Base-by-base conservation (phyloP, 2,113 vertebrate genomes). In the Crotophaga sulcirostris region DNA sequence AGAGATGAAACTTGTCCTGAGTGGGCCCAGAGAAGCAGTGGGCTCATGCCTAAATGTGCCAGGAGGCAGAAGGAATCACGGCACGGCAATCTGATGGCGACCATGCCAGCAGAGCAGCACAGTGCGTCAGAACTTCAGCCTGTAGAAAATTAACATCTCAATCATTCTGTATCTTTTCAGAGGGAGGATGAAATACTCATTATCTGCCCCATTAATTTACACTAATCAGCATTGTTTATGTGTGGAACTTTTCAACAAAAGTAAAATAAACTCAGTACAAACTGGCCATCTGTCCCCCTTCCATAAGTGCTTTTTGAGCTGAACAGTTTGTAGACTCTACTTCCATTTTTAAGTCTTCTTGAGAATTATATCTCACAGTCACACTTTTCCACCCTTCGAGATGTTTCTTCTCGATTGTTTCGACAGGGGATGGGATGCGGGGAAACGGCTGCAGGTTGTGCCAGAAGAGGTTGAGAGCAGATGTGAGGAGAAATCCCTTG, bases 41-140 rank as follows among this genome's bases (percentile, higher is more conserved):
- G 8, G 6, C 7, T 76, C 42, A 3, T 1, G 0, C 1, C n/a
- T 18, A 44, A 78, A 64, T 34, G 31, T 49, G 25, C 44, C 51
- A 56, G 51, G 6, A 79, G 16, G 6, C 2, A 70, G 56, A 34
- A 70, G 13, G 14, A 56, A 74, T 31, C 42, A 31, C 40, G 23
- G 28, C 33, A 36, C 7, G 12, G 66, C 20, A 66, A 60, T 18
- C 12, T 11, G 3, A 1, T 28, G 31, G 38, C 19, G 14, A 42
- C 40, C 14, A 16, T 4, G 3, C 18, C 2, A 42, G n/a, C 47
- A 67, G 34, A 70, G 19, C 66, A 21, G 25, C n/a, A 78, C 21
- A 42, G 60, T 2, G 29, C 42, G 38, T 49, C n/a, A 18, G 7
- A 59, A 67, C 5, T 58, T 77, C 33, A 73, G 74, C 44, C 59